Base-by-base conservation (phyloP, 2,113 vertebrate genomes). In the Lagopus muta region DNA sequence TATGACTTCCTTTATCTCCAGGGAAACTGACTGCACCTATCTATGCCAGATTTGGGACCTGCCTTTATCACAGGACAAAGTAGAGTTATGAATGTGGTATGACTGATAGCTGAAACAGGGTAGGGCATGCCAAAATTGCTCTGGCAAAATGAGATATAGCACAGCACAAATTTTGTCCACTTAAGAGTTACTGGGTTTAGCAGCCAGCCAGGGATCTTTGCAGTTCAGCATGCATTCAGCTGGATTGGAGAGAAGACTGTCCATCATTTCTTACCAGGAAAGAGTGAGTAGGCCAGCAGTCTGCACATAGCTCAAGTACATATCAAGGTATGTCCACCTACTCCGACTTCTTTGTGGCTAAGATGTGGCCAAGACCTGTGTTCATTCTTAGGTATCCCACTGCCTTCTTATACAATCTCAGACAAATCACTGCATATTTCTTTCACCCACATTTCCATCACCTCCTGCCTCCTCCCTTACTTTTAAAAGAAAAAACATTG, bases 221-320 rank as follows among this genome's bases (percentile, higher is more conserved):
- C 0, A 5, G 20, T 27, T 77, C n/a, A 12, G 22, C 2, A 6
- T 65, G 15, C 43, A 0, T 82, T 82, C 67, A 85, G 58, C n/a
- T 43, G 52, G 36, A 18, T 40, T 69, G 57, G 43, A 62, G 50
- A n/a, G 2, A 1, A n/a, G 50, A 55, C 28, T 27, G 30, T 24
- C 74, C 30, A 32, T 79, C 19, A 38, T 89, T 87, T 88, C 72
- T 85, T 71, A 45, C 47, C 21, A 22, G 28, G 42, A 80, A 2
- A 74, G 15, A 28, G 36, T 1, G 19, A 45, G 42, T 71, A 76
- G 89, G 22, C 21, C 2, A 13, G 6, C 25, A 27, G 47, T 2
- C 60, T 60, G 34, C 32, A 55, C 54, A 72, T 5, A 73, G 54
- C 43, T 61, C 45, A 58, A 1, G 2, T 43, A 22, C 4, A 30